These are phyloP conservation scores for Indri indri DNA, from an alignment of 2,113 vertebrate species.

Conservation along the genomic window DNA sequence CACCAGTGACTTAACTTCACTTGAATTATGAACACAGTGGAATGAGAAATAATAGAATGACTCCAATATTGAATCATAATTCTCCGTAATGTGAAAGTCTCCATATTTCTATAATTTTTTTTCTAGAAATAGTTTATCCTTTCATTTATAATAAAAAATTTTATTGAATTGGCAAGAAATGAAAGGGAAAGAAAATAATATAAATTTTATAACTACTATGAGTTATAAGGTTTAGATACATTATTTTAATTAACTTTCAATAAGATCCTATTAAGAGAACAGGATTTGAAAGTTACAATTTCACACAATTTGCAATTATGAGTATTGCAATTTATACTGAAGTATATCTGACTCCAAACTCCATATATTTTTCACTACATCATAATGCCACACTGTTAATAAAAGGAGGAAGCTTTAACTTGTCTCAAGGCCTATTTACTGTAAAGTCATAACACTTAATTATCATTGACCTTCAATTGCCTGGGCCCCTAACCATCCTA, in stretches of 20 bases:
- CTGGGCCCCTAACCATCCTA: neutral
- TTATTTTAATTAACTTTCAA: conserved; percentile 29
- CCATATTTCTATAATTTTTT: neutral
- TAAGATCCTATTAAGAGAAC: neutral
- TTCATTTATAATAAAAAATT: neutral
- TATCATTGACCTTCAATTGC: neutral
- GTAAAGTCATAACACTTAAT: neutral
- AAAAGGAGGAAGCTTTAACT: neutral
- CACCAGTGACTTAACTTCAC: neutral
- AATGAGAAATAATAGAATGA: neutral
- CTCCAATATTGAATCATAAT: neutral
- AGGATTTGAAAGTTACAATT: neutral
- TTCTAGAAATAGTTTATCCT: neutral
- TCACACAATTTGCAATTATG: neutral
- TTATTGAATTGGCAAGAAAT: neutral
- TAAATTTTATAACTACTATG: neutral
- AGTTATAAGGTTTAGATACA: neutral
- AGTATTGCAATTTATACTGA: neutral
- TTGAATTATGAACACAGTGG: neutral
- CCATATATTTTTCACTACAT: neutral
- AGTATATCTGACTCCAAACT: neutral
- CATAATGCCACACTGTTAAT: neutral
- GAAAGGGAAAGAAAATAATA: neutral
- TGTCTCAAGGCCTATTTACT: neutral
- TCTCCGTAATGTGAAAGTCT: neutral